phyloP scores from a whole-genome alignment of 1,140 invertebrate species.

The Coboldia fuscipes region DNA sequence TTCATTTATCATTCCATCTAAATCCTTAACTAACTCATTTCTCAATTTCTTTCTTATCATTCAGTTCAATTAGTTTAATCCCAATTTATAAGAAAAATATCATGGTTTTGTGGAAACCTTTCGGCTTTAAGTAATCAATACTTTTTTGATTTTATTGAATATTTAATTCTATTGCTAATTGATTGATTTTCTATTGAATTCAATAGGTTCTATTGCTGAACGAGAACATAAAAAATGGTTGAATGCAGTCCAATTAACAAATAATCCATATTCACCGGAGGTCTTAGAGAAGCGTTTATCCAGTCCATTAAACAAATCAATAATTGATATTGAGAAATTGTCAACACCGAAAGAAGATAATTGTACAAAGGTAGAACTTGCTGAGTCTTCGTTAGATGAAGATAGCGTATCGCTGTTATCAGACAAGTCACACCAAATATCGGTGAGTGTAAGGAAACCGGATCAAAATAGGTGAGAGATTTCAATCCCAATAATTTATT shows the following conservation, averaged over 20 bases:
- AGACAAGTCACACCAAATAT: background rate
- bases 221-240: background rate
- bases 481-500: background rate
- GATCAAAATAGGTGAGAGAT: background rate
- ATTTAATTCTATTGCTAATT: too few relatives aligned
- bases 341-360: background rate
- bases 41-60: too few relatives aligned
- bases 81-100: too few relatives aligned
- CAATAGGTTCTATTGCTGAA: conserved; percentile 1
- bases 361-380: background rate
- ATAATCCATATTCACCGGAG: conserved; percentile 2
- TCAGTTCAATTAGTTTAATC: too few relatives aligned
- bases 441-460: background rate
- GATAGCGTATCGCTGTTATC: background rate
- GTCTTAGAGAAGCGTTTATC: background rate
- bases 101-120: too few relatives aligned
- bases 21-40: too few relatives aligned
- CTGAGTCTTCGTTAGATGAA: background rate
- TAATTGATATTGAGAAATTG: background rate
- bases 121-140: too few relatives aligned
- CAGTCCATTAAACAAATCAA: background rate
- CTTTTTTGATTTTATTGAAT: too few relatives aligned
- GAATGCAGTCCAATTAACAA: conserved; percentile 1
- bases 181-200: background rate
- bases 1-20: too few relatives aligned